Conservation (phyloP, 2,113 vertebrate species). For the Monopterus albus region DNA sequence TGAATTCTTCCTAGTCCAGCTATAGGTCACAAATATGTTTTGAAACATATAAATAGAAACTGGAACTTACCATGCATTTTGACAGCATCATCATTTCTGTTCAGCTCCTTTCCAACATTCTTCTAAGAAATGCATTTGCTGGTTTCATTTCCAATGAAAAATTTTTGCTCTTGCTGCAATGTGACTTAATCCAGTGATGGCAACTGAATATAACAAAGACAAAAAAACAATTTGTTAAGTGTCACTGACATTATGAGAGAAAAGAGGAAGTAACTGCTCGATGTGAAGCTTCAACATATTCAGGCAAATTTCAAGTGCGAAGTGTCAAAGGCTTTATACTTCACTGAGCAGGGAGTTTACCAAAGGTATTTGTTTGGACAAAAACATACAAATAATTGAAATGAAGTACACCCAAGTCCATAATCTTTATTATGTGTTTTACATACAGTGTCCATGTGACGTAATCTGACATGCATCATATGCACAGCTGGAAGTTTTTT, state of each 20-base stretch:
- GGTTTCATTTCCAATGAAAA: too few species aligned
- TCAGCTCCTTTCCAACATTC: neutral
- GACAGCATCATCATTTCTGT: slow-evolving; percentile 33
- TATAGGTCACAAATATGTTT: neutral
- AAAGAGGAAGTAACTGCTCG: slow-evolving; percentile 42
- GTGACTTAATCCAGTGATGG: neutral
- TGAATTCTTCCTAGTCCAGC: neutral
- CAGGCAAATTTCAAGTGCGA: slow-evolving; percentile 36
- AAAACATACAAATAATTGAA: too few species aligned
- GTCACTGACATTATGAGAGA: neutral
- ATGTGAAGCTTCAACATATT: neutral
- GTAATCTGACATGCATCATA: neutral
- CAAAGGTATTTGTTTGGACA: neutral
- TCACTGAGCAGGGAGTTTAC: neutral
- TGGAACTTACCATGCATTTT: slow-evolving; percentile 67
- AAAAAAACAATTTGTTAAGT: neutral
- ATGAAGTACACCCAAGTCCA: too few species aligned
- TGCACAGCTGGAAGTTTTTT: too few species aligned
- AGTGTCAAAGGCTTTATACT: neutral
- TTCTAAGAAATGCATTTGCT: neutral
- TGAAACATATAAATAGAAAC: neutral
- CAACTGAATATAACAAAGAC: neutral
- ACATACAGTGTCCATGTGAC: too few species aligned
- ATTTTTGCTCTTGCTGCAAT: neutral
- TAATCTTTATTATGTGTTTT: too few species aligned